Evolutionary conservation across 2,888 invertebrate species (phyloP), one percentile per base, ranked within the genome.

Genomic region (Aethes cnicana): DNA sequence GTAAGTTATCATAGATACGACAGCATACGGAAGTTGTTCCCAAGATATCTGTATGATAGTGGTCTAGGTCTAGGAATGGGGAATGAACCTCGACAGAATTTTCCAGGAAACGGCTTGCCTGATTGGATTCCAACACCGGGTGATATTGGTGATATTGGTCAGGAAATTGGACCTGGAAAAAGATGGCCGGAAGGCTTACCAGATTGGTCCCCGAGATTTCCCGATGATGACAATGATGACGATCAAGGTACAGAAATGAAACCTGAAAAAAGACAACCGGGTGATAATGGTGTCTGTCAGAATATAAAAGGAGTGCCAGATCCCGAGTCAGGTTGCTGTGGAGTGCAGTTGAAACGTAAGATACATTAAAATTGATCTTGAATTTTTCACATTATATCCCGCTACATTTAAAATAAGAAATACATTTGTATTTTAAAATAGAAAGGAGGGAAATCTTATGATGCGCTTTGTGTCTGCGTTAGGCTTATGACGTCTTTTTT

Each of bases 251-350:
- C 16, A 16, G 17, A 32, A n/a, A 32, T 14, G 1, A 41, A 28
- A 2, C 35, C 35, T 4, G 21, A 16, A n/a, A n/a, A n/a, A n/a
- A n/a, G n/a, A n/a, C n/a, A n/a, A 3, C 16, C 11, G 0, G 20
- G 9, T 2, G 28, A 17, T 2, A 36, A 21, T 3, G 11, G 11
- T 14, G 12, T 17, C 8, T 52, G 52, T 23, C 25, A 33, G 14
- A 37, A 44, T 0, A 26, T 52, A 3, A 25, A 25, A 23, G 52
- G 52, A 16, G 23, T 52, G 16, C 52, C 52, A 4, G 20, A 9
- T 4, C 44, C 52, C 6, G 52, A 52, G 8, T 52, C 52, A 20
- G 52, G 52, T 2, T 52, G 52, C 37, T 52, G 52, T 14, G 52
- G 52, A 16, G 37, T 52, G 14, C 44, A 52, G 14, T 25, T 18